Percentiles rank a stretch among this genome's conserved stretches.
These are phyloP conservation scores for Cephus pulcher DNA, from an alignment of 2,888 invertebrate species.

Conservation along the genomic window DNA sequence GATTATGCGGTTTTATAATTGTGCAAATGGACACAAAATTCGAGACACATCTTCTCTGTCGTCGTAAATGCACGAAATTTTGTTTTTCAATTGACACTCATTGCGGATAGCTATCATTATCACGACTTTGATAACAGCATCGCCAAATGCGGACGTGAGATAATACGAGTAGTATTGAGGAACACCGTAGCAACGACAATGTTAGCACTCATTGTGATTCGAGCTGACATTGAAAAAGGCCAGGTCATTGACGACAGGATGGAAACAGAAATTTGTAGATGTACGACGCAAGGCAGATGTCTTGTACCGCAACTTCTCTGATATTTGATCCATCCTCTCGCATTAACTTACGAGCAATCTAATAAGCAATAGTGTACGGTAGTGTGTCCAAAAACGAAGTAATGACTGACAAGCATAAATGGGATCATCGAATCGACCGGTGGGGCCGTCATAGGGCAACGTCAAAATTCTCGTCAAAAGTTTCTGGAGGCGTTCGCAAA, in stretches of 20 bases:
- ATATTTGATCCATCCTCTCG: not conserved
- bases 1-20: slow-evolving; percentile 19
- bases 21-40: slow-evolving; percentile 21
- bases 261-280: not conserved
- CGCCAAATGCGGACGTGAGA: not conserved
- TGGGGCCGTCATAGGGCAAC: not conserved
- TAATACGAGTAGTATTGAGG: not conserved
- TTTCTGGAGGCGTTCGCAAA: not conserved
- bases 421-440: not conserved
- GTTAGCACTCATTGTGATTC: not conserved
- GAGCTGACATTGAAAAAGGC: not conserved
- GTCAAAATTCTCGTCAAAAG: not conserved
- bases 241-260: not conserved
- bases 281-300: not conserved
- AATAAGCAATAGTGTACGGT: not conserved
- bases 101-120: not conserved
- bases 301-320: not conserved
- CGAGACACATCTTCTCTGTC: not conserved
- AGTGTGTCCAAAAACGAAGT: not conserved
- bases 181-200: not conserved
- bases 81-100: not conserved
- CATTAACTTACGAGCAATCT: not conserved
- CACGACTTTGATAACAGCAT: not conserved
- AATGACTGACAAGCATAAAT: not conserved
- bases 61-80: not conserved